Conservation (phyloP, 1,140 invertebrate species). For the Drosophila santomea region DNA sequence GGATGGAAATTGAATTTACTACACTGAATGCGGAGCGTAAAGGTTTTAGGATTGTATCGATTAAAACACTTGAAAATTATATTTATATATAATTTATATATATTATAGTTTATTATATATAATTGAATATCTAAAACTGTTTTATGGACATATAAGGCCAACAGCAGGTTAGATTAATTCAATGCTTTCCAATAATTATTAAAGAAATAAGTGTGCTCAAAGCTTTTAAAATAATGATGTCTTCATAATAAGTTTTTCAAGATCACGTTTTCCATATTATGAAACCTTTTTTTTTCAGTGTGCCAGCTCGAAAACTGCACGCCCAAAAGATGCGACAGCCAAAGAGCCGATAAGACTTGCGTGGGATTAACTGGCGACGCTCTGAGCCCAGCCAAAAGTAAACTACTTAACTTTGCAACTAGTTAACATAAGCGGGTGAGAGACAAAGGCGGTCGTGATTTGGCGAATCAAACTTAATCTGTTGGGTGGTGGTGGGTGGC, state of each 20-base stretch:
- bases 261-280: not conserved
- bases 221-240: too few species aligned
- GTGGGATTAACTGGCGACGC: slow-evolving; percentile 59
- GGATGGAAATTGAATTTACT: slow-evolving; percentile 78
- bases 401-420: slow-evolving; percentile 83
- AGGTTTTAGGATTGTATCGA: not conserved
- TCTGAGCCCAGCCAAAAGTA: slow-evolving; percentile 45
- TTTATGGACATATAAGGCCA: too few species aligned
- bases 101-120: too few species aligned
- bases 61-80: not conserved
- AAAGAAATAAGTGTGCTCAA: too few species aligned
- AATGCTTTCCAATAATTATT: too few species aligned
- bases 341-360: slow-evolving; percentile 46
- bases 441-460: slow-evolving; percentile 68
- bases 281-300: not conserved
- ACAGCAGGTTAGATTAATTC: too few species aligned
- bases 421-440: slow-evolving; percentile 60
- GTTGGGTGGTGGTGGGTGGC: slow-evolving; percentile 24
- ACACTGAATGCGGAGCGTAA: slow-evolving; percentile 5
- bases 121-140: too few species aligned
- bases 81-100: too few species aligned
- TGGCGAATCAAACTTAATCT: slow-evolving; percentile 43
- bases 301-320: not conserved
- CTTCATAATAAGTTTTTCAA: not conserved
- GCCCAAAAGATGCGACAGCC: slow-evolving; percentile 13